Evolutionary conservation across 2,113 vertebrate species (phyloP), one percentile per base, ranked within the genome.

Genomic region (Atherinomorus stipes): DNA sequence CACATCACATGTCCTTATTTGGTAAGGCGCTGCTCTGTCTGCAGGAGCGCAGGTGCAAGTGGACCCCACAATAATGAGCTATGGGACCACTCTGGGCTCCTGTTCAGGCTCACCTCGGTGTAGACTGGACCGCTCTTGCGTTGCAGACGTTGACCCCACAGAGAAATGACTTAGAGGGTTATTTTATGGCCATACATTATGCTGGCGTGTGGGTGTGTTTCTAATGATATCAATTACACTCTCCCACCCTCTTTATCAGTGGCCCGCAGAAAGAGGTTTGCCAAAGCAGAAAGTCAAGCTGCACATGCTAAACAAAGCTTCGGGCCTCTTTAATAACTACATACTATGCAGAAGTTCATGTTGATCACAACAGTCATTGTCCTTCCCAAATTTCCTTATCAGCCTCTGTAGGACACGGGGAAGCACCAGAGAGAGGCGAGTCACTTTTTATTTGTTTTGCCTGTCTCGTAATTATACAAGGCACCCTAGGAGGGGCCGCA

Each of bases 41-140:
- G 23, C 75, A 31, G 78, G 79, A 77, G 82, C 87, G 81, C 90
- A 91, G 89, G 84, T 91, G 89, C 81, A 58, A 74, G 40, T 77
- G 71, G 72, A 61, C 54, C 34, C 2, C 1, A 11, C 71, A 51
- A 3, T 85, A 87, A 89, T 83, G 83, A 90, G 63, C 71, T 47
- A 47, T 44, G 78, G 74, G 76, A 6, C 31, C 68, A 47, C 47
- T 44, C 31, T 52, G 52, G 60, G 61, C 71, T 64, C 52, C 56
- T 76, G 53, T 49, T 8, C n/a, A 22, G 15, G 45, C 53, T 38
- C 44, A 25, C 23, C 59, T 64, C 4, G 16, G 11, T 25, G 15
- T 15, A 22, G 53, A 12, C 8, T 18, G 22, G 15, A 13, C 40
- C 19, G 63, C 10, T 26, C 44, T 50, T 34, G 38, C 26, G 23